Percentiles rank a stretch among this genome's conserved stretches.
phyloP scores from a whole-genome alignment of 2,888 invertebrate genomes.

The Acrocyrtus sp. region DNA sequence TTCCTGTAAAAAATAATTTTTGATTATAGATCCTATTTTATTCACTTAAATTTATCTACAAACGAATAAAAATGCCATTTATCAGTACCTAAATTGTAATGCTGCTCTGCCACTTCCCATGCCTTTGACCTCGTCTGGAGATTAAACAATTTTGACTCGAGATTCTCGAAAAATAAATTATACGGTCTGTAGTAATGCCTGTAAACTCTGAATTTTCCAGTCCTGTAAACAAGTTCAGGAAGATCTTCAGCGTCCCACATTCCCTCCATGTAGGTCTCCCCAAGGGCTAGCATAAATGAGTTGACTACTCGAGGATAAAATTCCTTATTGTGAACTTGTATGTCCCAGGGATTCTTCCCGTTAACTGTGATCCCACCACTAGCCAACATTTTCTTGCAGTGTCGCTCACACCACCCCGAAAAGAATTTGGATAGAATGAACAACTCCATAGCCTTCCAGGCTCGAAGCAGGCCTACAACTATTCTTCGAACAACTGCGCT shows the following conservation, averaged over 20 bases:
- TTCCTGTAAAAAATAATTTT: too few species aligned
- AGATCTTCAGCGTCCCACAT: constrained; percentile 43
- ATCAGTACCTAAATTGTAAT: constrained; percentile 47
- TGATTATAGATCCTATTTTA: too few species aligned
- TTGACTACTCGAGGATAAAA: constrained; percentile 29
- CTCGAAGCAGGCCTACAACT: too few species aligned
- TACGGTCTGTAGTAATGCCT: constrained; percentile 17
- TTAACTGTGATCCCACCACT: constrained; percentile 27
- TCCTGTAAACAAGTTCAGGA: constrained; percentile 11
- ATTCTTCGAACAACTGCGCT: too few species aligned
- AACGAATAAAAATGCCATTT: too few species aligned
- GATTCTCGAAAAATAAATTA: constrained; percentile 31
- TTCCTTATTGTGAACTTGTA: constrained; percentile 31
- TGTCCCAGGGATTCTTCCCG: constrained; percentile 41
- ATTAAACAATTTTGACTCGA: constrained; percentile 42
- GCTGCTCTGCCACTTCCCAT: constrained; percentile 42
- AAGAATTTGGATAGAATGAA: not conserved
- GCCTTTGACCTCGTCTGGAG: constrained; percentile 40
- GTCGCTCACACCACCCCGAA: too few species aligned
- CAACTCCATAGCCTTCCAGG: too few species aligned
- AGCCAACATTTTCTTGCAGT: constrained; percentile 25
- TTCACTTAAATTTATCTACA: too few species aligned
- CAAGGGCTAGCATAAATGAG: constrained; percentile 22
- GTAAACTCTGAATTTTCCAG: constrained; percentile 20
- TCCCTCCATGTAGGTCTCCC: constrained; percentile 41